Conservation (phyloP, 2,797 vertebrate species). For the Sibirionetta formosa region DNA sequence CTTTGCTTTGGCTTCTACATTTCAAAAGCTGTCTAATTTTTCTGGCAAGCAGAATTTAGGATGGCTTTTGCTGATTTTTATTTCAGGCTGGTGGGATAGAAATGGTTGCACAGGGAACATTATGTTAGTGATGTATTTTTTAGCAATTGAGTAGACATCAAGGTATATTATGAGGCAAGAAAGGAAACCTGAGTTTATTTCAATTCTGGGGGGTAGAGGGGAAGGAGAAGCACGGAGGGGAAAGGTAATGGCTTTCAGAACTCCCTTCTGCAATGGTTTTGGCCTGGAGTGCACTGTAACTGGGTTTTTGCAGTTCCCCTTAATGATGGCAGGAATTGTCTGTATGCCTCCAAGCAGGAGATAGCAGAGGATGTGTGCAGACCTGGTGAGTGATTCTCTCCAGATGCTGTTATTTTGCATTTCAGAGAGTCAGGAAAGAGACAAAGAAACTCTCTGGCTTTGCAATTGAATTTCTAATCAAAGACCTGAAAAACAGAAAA, state of each 20-base stretch:
- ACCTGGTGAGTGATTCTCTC: neutral
- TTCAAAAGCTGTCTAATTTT: neutral
- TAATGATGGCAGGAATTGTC: neutral
- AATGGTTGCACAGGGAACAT: rapidly evolving
- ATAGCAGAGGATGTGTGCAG: neutral
- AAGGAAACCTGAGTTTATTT: neutral
- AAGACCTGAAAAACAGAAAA: neutral
- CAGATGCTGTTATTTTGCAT: neutral
- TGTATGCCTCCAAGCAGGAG: neutral
- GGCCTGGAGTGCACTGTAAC: neutral
- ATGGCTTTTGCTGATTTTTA: neutral
- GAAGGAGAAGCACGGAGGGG: neutral
- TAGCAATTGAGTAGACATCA: rapidly evolving
- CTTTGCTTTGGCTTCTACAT: neutral
- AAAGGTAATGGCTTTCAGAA: neutral
- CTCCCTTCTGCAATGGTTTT: neutral
- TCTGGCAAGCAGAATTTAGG: neutral
- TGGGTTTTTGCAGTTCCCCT: neutral
- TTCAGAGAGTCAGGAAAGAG: neutral
- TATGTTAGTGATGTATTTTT: neutral
- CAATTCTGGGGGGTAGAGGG: neutral
- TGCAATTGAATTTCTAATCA: neutral
- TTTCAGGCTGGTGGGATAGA: neutral
- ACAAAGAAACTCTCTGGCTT: neutral
- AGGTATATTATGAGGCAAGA: rapidly evolving